A percentile compares a stretch with the other conserved stretches of the same genome.
Conservation (phyloP, 2,797 vertebrate genomes). For the Zalophus californianus region DNA sequence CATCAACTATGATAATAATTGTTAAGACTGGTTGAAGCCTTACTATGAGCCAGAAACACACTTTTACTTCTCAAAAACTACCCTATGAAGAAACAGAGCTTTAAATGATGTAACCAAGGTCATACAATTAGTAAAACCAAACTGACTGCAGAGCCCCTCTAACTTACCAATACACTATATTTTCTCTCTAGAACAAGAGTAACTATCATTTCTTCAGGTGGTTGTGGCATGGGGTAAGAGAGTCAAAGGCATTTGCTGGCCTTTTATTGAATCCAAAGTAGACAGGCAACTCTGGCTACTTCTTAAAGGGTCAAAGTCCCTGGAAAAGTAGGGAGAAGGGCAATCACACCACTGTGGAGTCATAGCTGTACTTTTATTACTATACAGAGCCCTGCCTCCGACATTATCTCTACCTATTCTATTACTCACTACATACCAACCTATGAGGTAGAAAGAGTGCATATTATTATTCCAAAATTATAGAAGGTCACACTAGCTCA, state of each 20-base stretch:
- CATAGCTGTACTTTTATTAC: neutral
- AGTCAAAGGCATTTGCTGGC: neutral
- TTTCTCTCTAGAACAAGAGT: neutral
- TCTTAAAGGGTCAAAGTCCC: neutral
- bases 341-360: rapidly evolving
- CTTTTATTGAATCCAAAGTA: neutral
- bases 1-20: neutral
- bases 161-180: neutral
- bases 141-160: neutral
- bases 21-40: neutral
- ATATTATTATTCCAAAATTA: neutral
- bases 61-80: neutral
- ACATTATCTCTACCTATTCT: neutral
- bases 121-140: neutral
- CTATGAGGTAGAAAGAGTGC: neutral
- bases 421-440: neutral
- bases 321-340: neutral
- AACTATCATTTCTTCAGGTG: neutral
- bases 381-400: neutral
- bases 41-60: neutral
- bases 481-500: neutral
- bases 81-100: neutral
- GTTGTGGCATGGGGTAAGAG: neutral
- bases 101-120: neutral
- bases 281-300: neutral